Conservation (phyloP, 2,888 invertebrate species). For the Drosophila greeni region DNA sequence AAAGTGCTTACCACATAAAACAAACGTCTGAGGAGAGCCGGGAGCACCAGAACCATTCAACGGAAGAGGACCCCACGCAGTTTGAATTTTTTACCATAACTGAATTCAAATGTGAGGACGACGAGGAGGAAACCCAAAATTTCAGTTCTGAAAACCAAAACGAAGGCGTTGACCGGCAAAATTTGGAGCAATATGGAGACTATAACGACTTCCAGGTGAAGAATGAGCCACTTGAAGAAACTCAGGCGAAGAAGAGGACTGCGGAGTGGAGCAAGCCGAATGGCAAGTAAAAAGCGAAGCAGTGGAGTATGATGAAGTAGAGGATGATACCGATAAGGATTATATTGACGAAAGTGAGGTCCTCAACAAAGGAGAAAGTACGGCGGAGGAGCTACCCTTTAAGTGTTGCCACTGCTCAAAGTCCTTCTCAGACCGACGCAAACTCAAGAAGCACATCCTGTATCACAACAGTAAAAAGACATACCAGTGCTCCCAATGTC, state of each 20-base stretch:
- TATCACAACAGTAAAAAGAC: slow-evolving; percentile 12
- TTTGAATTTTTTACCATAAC: slow-evolving; percentile 4
- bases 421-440: not conserved
- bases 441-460: slow-evolving; percentile 4
- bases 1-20: not conserved
- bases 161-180: not conserved
- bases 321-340: not conserved
- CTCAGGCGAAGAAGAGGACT: not conserved
- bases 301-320: not conserved
- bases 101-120: not conserved
- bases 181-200: not conserved
- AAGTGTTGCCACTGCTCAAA: slow-evolving; percentile 6
- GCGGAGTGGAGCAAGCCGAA: not conserved
- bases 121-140: not conserved
- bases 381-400: not conserved
- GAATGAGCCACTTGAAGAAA: slow-evolving; percentile 6
- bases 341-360: not conserved
- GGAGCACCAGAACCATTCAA: not conserved
- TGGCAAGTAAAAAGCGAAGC: slow-evolving; percentile 11
- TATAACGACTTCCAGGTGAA: not conserved
- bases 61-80: not conserved
- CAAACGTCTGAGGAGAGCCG: not conserved
- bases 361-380: too few species aligned
- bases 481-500: slow-evolving; percentile 1
- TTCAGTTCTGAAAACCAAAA: too few species aligned